These are phyloP conservation scores for Phalacrocorax aristotelis DNA, from an alignment of 2,113 vertebrate genomes.

Conservation along the genomic window DNA sequence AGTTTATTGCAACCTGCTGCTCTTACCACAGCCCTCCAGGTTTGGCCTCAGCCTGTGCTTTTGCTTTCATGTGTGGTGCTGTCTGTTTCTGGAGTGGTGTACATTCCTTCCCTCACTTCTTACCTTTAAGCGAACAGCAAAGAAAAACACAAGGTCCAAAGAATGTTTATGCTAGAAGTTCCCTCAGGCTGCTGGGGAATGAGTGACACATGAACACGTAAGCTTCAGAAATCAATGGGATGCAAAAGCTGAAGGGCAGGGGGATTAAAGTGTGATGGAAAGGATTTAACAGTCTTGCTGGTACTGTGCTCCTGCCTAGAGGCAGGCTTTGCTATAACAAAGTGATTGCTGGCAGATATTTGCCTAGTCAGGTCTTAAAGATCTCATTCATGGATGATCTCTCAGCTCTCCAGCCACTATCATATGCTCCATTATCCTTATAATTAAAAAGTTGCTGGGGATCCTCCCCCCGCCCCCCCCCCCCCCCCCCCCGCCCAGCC, in stretches of 20 bases:
- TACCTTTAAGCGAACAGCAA: not conserved
- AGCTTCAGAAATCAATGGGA: slow-evolving; percentile 16
- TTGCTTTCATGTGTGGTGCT: not conserved
- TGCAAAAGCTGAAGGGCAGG: not conserved
- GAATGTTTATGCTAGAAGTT: not conserved
- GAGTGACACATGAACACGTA: not conserved
- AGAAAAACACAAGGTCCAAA: not conserved
- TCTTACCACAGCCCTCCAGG: not conserved
- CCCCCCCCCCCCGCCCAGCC: rapidly evolving
- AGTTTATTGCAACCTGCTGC: not conserved
- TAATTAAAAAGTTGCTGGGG: not conserved
- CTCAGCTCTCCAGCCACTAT: not conserved
- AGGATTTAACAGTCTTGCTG: slow-evolving; percentile 22
- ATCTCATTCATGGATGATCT: not conserved
- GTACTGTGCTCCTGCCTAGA: not conserved
- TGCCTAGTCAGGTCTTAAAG: not conserved
- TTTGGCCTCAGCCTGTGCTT: not conserved
- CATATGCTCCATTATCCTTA: not conserved
- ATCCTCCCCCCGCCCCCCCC: not conserved
- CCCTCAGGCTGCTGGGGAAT: not conserved
- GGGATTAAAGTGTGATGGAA: not conserved
- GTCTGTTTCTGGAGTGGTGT: not conserved
- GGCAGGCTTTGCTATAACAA: not conserved
- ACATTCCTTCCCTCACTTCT: not conserved
- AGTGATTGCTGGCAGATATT: not conserved